These are phyloP conservation scores for Drosophila aldrichi DNA, from an alignment of 2,888 invertebrate species.

Conservation along the genomic window DNA sequence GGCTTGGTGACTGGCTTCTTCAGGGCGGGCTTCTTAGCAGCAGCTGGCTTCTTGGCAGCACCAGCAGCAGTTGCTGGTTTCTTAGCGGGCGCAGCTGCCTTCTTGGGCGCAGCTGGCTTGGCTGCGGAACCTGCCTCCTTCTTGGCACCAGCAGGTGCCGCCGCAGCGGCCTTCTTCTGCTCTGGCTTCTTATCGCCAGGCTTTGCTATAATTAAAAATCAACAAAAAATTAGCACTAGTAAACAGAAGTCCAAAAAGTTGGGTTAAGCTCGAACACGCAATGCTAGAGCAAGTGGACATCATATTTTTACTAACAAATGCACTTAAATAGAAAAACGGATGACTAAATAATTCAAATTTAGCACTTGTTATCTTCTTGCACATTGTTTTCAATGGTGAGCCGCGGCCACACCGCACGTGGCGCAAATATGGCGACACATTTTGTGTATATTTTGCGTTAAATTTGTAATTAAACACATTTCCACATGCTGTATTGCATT, in stretches of 20 bases:
- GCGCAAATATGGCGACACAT: constrained; percentile 45
- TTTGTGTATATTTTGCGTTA: constrained; percentile 32
- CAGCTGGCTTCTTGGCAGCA: constrained; percentile 83
- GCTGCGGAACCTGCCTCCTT: constrained; percentile 82
- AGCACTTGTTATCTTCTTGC: constrained; percentile 5
- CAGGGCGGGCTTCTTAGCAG: constrained; percentile 84
- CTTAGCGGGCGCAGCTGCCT: constrained; percentile 80
- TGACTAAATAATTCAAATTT: not conserved
- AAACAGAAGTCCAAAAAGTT: constrained; percentile 61
- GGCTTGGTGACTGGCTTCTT: constrained; percentile 82
- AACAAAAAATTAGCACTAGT: constrained; percentile 35
- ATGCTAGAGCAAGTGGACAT: constrained; percentile 18
- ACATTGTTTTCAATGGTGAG: constrained; percentile 22
- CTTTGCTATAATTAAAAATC: constrained; percentile 85
- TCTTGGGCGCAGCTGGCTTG: constrained; percentile 78
- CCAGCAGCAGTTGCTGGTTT: constrained; percentile 77
- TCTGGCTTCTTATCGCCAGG: constrained; percentile 87
- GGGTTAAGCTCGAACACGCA: constrained; percentile 68
- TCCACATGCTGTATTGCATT: constrained; percentile 11
- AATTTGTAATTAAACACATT: constrained; percentile 41
- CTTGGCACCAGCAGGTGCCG: constrained; percentile 85
- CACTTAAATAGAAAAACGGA: not conserved
- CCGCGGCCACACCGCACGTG: constrained; percentile 68
- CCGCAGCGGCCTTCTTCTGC: constrained; percentile 84
- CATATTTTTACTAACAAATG: not conserved